Evolutionary conservation across 2,797 vertebrate genomes (phyloP).

Genomic region (Protosalanx chinensis): DNA sequence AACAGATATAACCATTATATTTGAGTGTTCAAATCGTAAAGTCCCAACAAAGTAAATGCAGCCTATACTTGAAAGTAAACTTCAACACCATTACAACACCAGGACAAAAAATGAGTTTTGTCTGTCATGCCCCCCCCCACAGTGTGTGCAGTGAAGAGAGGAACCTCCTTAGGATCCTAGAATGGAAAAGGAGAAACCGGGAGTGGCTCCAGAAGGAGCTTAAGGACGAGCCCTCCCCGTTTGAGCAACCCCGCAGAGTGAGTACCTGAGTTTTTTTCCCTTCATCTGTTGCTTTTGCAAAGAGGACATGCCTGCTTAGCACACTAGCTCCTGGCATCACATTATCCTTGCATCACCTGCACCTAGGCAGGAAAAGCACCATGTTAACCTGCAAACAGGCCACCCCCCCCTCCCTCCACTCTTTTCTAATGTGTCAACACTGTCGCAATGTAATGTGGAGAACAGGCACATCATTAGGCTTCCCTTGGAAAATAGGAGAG

Average conservation of each 20-base stretch:
- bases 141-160: slow-evolving; percentile 88
- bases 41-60: no score
- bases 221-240: slow-evolving; percentile 80
- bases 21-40: no score
- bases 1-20: no score
- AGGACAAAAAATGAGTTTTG: no score
- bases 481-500: slow-evolving; percentile 19
- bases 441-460: slow-evolving; percentile 32
- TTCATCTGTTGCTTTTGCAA: not conserved
- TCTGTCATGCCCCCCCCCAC: slow-evolving; percentile 25
- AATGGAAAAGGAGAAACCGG: slow-evolving; percentile 86
- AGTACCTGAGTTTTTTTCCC: not conserved
- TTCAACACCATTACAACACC: no score
- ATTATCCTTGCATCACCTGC: not conserved
- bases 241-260: slow-evolving; percentile 96
- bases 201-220: slow-evolving; percentile 76
- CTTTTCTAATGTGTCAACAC: slow-evolving; percentile 35
- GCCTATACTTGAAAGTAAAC: no score
- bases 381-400: not conserved
- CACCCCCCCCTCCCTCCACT: not conserved
- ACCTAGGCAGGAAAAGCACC: not conserved
- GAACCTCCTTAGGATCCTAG: slow-evolving; percentile 86
- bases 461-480: slow-evolving; percentile 40
- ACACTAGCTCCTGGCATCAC: not conserved
- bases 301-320: not conserved